A percentile compares a stretch with the other conserved stretches of the same genome.
These are phyloP conservation scores for Dinocampus coccinellae DNA, from an alignment of 2,888 invertebrate species.

Conservation along the genomic window DNA sequence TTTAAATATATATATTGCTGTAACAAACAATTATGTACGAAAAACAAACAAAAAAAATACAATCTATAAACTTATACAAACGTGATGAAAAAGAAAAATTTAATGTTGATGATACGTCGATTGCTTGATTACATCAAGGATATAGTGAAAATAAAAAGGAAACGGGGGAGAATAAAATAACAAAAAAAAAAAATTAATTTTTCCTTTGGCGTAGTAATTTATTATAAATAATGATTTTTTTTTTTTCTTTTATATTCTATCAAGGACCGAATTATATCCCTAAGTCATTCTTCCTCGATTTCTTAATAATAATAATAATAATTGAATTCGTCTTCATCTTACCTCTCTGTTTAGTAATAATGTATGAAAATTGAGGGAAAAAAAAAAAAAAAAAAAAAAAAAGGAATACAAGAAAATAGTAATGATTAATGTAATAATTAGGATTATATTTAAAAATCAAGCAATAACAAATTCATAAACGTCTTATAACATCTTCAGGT, in stretches of 20 bases:
- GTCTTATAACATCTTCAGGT: conserved; percentile 50
- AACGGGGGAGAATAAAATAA: conserved; percentile 26
- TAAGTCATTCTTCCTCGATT: conserved; percentile 44
- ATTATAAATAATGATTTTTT: conserved; percentile 53
- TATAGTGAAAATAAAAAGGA: conserved; percentile 50
- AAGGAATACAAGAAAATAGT: background rate
- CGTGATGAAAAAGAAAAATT: too few species aligned
- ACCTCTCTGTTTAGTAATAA: background rate
- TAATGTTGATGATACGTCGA: background rate
- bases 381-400: conserved; percentile 23
- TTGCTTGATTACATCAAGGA: background rate
- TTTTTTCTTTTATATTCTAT: conserved; percentile 55
- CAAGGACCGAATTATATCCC: conserved; percentile 47
- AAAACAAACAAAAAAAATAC: too few species aligned
- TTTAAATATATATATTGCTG: too few species aligned
- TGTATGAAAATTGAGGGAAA: too few species aligned
- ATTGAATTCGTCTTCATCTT: background rate
- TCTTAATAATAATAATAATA: conserved; percentile 20
- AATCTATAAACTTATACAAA: too few species aligned
- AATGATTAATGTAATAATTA: background rate
- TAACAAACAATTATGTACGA: too few species aligned
- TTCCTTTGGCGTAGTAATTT: conserved; percentile 64
- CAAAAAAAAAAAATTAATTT: conserved; percentile 58
- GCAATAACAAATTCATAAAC: background rate
- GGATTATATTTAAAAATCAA: background rate